phyloP scores from a whole-genome alignment of 92 coral and sea anemone genomes.

The Zoanthus sansibaricus region DNA sequence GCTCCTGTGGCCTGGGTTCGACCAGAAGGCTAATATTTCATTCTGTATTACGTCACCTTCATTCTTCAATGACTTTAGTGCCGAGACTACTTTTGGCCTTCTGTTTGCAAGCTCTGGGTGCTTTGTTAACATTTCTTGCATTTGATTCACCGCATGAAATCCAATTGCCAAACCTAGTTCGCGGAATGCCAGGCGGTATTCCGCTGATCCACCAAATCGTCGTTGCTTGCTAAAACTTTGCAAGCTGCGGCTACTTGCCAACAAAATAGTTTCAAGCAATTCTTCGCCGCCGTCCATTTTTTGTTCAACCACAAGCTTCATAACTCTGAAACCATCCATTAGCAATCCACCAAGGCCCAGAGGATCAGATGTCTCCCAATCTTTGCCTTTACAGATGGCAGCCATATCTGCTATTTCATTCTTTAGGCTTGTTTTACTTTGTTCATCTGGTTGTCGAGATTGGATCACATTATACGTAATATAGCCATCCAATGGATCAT shows the following conservation, averaged over 20 bases:
- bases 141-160: slow-evolving; percentile 60
- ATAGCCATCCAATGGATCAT: slow-evolving; percentile 77
- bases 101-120: slow-evolving; percentile 49
- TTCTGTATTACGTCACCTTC: slow-evolving; percentile 45
- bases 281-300: slow-evolving; percentile 52
- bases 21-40: slow-evolving; percentile 67
- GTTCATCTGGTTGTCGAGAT: slow-evolving; percentile 32
- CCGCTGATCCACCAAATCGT: slow-evolving; percentile 56
- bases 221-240: slow-evolving; percentile 41
- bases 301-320: slow-evolving; percentile 41
- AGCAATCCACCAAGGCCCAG: slow-evolving; percentile 73
- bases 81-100: slow-evolving; percentile 28
- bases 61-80: slow-evolving; percentile 48
- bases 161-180: slow-evolving; percentile 75
- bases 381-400: slow-evolving; percentile 62
- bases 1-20: slow-evolving; percentile 61
- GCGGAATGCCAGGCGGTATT: slow-evolving; percentile 74
- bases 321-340: slow-evolving; percentile 66
- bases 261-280: slow-evolving; percentile 55
- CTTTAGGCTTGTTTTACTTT: slow-evolving; percentile 34
- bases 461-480: slow-evolving; percentile 70
- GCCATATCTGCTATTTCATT: slow-evolving; percentile 63
- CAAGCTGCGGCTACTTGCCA: slow-evolving; percentile 62
- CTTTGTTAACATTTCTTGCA: slow-evolving; percentile 49
- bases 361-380: slow-evolving; percentile 75